Conservation (phyloP, 2,797 vertebrate genomes). For the Hippoglossus hippoglossus region DNA sequence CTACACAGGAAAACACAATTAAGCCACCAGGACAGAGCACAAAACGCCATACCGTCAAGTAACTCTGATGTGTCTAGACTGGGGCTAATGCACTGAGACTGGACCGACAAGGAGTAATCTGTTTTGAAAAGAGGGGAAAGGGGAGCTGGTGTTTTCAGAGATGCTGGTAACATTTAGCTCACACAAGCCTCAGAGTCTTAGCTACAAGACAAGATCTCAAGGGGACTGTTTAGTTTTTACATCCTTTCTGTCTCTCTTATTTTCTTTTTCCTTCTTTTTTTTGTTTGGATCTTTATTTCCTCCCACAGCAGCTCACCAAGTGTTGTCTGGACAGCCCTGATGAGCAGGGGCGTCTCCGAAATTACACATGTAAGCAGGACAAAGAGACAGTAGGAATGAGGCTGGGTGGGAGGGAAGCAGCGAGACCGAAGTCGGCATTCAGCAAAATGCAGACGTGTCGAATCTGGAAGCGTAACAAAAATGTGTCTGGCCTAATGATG, state of each 20-base stretch:
- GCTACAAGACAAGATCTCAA: conserved; percentile 33
- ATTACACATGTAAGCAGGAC: conserved; percentile 72
- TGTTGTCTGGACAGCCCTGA: conserved; percentile 66
- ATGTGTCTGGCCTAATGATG: conserved; percentile 84
- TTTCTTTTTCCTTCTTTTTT: not conserved
- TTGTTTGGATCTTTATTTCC: conserved; percentile 47
- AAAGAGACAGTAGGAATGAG: conserved; percentile 56
- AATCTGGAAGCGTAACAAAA: conserved; percentile 86
- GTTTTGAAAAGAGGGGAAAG: conserved; percentile 38
- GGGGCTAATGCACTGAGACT: conserved; percentile 47
- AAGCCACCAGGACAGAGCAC: conserved; percentile 61
- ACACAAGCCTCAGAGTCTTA: conserved; percentile 12
- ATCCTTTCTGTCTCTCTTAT: conserved; percentile 20
- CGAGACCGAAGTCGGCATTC: conserved; percentile 72
- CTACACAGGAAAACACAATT: conserved; percentile 66
- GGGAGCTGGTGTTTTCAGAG: conserved; percentile 13
- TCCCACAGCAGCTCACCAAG: conserved; percentile 44
- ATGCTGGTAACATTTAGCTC: conserved; percentile 25
- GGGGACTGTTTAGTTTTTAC: conserved; percentile 49
- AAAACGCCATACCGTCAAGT: conserved; percentile 38
- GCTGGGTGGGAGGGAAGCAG: conserved; percentile 45
- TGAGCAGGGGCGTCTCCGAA: conserved; percentile 66
- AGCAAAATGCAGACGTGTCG: conserved; percentile 78
- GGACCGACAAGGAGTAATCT: conserved; percentile 54
- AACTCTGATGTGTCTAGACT: conserved; percentile 50